Base-by-base conservation (phyloP, 2,888 invertebrate species). In the Coecobrya sp. region DNA sequence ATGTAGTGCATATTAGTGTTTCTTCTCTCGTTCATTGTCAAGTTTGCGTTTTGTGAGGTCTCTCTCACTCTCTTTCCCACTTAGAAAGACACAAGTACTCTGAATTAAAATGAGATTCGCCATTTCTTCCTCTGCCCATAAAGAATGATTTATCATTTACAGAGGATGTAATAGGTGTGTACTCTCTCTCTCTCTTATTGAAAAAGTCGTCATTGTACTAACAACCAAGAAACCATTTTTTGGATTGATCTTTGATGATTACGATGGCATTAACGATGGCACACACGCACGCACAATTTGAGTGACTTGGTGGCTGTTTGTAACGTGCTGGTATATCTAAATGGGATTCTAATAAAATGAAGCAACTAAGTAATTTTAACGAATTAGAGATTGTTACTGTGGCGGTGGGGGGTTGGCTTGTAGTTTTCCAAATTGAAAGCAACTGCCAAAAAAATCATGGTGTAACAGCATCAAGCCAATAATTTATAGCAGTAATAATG, bases 41-140 rank as follows among this genome's bases (percentile, higher is more conserved):
- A 91, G 90, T 91, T 86, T 91, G 76, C 79, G 25, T 27, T 55
- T 70, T 86, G 85, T 85, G 76, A 19, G 73, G 55, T 30, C 30
- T 82, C 30, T 22, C 82, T 68, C 59, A 42, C 76, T 70, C 76
- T 45, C 76, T 25, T 19, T 25, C n/a, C 13, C 22, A 19, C n/a
- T 42, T 11, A 16, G 19, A 1, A 3, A 3, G 52, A 52, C 52
- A 19, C 45, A 45, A 16, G 16, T 22, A 45, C 55, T 13, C n/a
- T 36, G 36, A 81, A 22, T 79, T 52, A 8, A 49, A 79, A 81
- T 79, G 49, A 49, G 79, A 79, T 19, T 81, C 81, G 55, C 30
- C 55, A 76, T n/a, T 30, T 30, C 70, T 81, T 88, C 7, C 62
- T 76, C 76, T 52, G 30, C 52, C 25, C 52, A 79, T 79, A 79